A percentile compares a stretch with the other conserved stretches of the same genome.
These are phyloP conservation scores for Drepana arcuata DNA, from an alignment of 1,140 invertebrate species.

Conservation along the genomic window DNA sequence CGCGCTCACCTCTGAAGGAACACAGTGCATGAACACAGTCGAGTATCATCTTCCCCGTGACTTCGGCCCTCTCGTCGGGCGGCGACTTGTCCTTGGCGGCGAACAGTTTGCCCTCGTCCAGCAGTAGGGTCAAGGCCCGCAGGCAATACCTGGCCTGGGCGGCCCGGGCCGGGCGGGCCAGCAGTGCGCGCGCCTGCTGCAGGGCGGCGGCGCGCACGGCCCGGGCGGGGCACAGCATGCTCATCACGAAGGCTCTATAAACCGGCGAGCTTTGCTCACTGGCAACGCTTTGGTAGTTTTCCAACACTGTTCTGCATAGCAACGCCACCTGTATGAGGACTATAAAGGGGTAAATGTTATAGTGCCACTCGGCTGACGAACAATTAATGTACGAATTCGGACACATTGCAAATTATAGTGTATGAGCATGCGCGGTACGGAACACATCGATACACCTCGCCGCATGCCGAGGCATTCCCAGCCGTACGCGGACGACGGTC, in stretches of 20 bases:
- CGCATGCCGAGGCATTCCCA: too few species aligned
- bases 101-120: constrained; percentile 61
- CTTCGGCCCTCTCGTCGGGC: constrained; percentile 43
- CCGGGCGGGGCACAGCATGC: constrained; percentile 38
- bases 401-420: too few species aligned
- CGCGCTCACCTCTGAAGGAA: constrained; percentile 49
- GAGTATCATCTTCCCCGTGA: constrained; percentile 62
- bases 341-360: constrained; percentile 69
- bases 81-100: constrained; percentile 41
- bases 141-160: constrained; percentile 41
- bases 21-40: constrained; percentile 71
- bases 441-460: too few species aligned
- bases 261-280: constrained; percentile 40
- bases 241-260: constrained; percentile 43
- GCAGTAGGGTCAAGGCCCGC: constrained; percentile 45
- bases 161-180: constrained; percentile 34
- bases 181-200: constrained; percentile 33
- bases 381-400: too few species aligned
- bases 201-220: constrained; percentile 34
- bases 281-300: constrained; percentile 47
- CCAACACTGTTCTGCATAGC: constrained; percentile 60
- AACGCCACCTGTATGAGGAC: constrained; percentile 64
- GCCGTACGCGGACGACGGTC: too few species aligned
- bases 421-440: too few species aligned
- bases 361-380: constrained; percentile 40